Conservation (phyloP, 1,140 invertebrate genomes). For the Drosophila tristis region DNA sequence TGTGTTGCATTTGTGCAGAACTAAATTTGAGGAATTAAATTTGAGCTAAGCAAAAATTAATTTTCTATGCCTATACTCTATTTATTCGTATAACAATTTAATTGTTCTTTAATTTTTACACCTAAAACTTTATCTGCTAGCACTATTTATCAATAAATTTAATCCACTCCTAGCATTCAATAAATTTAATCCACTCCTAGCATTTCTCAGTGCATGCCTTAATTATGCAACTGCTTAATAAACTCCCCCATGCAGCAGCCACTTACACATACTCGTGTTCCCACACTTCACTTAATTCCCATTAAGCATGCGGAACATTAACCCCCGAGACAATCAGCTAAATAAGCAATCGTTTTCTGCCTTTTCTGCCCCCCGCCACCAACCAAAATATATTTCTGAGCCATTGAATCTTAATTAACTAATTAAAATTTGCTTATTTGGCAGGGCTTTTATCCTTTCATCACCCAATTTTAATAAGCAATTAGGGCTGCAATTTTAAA, state of each 20-base stretch:
- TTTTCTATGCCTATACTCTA: background rate
- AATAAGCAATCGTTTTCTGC: constrained; percentile 33
- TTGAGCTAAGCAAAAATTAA: background rate
- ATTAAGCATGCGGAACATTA: constrained; percentile 52
- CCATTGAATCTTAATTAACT: constrained; percentile 61
- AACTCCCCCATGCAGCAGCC: background rate
- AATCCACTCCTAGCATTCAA: background rate
- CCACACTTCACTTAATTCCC: constrained; percentile 15
- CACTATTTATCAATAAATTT: no score
- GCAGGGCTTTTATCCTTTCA: background rate
- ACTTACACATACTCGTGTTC: background rate
- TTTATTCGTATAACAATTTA: no score
- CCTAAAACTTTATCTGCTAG: no score
- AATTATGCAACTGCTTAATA: background rate
- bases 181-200: no score
- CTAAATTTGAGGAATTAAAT: background rate
- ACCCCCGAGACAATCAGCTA: constrained; percentile 37
- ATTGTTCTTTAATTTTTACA: no score
- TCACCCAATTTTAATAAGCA: background rate
- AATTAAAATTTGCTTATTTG: constrained; percentile 46
- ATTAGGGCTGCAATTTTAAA: constrained; percentile 16
- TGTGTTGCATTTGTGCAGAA: no score
- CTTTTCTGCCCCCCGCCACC: no score
- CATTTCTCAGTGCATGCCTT: background rate
- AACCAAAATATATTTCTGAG: constrained; percentile 12